A percentile compares a stretch with the other conserved stretches of the same genome.
Conservation (phyloP, 2,797 vertebrate species). For the Sternarchorhynchus goeldii region DNA sequence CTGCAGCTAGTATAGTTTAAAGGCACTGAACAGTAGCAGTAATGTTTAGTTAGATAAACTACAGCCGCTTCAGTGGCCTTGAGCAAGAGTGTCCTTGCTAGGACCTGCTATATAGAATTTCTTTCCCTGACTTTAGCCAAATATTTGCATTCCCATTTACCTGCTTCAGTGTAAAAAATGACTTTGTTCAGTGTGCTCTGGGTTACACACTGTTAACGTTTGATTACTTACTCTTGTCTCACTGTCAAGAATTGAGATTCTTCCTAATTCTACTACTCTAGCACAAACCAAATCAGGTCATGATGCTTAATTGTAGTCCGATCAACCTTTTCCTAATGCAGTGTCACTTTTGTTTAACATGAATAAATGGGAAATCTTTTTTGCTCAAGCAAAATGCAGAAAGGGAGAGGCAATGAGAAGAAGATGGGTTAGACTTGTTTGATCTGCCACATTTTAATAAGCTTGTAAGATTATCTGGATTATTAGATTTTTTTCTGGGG, state of each 20-base stretch:
- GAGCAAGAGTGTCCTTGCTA: constrained; percentile 7
- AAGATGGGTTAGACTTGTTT: constrained; percentile 77
- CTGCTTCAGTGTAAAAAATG: background rate
- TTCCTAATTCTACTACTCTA: constrained; percentile 55
- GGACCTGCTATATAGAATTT: background rate
- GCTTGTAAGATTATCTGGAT: constrained; percentile 81
- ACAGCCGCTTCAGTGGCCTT: constrained; percentile 16
- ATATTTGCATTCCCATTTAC: constrained; percentile 11
- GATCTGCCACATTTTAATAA: constrained; percentile 84
- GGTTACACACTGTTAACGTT: constrained; percentile 51
- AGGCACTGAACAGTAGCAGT: background rate
- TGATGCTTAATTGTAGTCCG: constrained; percentile 81
- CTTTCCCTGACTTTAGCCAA: constrained; percentile 1
- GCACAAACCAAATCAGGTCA: constrained; percentile 77
- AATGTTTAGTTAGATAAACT: constrained; percentile 9
- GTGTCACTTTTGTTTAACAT: constrained; percentile 81
- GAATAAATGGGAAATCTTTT: constrained; percentile 78
- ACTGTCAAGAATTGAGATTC: constrained; percentile 43
- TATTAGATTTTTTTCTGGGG: constrained; percentile 77
- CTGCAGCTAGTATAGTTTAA: constrained; percentile 11
- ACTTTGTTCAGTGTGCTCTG: constrained; percentile 20
- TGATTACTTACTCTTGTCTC: constrained; percentile 65
- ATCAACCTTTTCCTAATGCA: constrained; percentile 80
- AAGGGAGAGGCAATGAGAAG: constrained; percentile 63
- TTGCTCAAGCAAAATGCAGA: constrained; percentile 68